Conservation (phyloP, 2,888 invertebrate genomes). For the Hanleya hanleyi region DNA sequence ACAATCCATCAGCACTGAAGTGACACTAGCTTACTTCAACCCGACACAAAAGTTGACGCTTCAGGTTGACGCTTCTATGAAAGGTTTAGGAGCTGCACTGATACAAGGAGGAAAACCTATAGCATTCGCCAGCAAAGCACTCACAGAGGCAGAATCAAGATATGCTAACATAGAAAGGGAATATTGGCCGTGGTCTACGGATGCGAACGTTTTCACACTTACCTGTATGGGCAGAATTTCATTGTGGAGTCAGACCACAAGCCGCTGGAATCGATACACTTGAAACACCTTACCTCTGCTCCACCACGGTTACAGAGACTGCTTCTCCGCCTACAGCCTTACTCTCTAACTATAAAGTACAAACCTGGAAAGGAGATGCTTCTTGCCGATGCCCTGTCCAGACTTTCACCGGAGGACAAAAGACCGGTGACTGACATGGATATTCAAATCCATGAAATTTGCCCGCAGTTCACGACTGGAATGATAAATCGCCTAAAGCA, state of each 20-base stretch:
- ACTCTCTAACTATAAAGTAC: conserved; percentile 27
- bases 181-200: conserved; percentile 37
- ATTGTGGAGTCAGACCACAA: conserved; percentile 26
- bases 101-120: conserved; percentile 28
- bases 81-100: conserved; percentile 32
- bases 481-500: conserved; percentile 1
- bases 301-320: conserved; percentile 33
- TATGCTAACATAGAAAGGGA: conserved; percentile 37
- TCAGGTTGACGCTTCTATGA: conserved; percentile 21
- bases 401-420: conserved; percentile 1
- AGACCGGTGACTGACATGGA: conserved; percentile 14
- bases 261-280: conserved; percentile 29
- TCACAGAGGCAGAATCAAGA: conserved; percentile 23
- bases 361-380: conserved; percentile 34
- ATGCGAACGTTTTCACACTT: conserved; percentile 26
- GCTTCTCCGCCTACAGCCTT: conserved; percentile 32
- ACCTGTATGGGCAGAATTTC: conserved; percentile 25
- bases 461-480: background rate
- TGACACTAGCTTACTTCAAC: conserved; percentile 23
- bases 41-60: conserved; percentile 6
- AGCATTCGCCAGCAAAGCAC: conserved; percentile 25
- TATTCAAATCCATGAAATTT: conserved; percentile 17
- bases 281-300: conserved; percentile 23
- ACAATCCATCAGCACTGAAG: background rate
- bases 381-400: conserved; percentile 33